Conservation (phyloP, 2,888 invertebrate species). For the Spisula solida region DNA sequence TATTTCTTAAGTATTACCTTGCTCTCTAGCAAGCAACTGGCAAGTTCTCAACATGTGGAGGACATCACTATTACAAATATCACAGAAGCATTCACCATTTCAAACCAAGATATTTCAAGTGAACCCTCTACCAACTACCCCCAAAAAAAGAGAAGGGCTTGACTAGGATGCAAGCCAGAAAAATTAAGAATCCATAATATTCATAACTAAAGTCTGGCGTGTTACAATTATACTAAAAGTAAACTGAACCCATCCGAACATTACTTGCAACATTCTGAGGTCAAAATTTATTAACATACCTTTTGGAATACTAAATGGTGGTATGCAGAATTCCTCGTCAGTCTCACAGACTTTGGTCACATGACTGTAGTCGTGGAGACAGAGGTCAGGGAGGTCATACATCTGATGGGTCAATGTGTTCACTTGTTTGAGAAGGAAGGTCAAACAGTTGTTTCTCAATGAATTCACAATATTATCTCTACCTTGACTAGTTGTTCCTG, state of each 20-base stretch:
- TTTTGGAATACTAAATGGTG: slow-evolving; percentile 92
- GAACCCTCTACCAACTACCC: too few species aligned
- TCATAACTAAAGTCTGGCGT: too few species aligned
- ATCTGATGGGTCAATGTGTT: slow-evolving; percentile 75
- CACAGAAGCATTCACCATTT: too few species aligned
- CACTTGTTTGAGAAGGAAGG: slow-evolving; percentile 80
- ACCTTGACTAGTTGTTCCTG: slow-evolving; percentile 76
- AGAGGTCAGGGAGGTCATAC: slow-evolving; percentile 69
- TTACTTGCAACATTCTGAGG: neutral
- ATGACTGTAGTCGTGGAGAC: slow-evolving; percentile 62
- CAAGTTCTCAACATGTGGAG: too few species aligned
- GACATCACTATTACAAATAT: too few species aligned
- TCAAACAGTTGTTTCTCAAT: slow-evolving; percentile 73
- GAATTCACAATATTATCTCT: slow-evolving; percentile 64
- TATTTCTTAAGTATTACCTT: too few species aligned
- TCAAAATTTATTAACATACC: slow-evolving; percentile 85
- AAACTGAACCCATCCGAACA: neutral
- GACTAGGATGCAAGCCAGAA: too few species aligned
- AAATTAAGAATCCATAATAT: too few species aligned
- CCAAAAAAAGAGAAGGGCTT: too few species aligned
- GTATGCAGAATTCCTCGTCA: slow-evolving; percentile 91
- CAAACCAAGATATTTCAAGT: too few species aligned
- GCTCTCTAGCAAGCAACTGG: too few species aligned
- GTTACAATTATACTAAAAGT: neutral
- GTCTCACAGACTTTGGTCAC: slow-evolving; percentile 84